Base-by-base conservation (phyloP, 2,113 vertebrate species). In the Scatophagus argus region DNA sequence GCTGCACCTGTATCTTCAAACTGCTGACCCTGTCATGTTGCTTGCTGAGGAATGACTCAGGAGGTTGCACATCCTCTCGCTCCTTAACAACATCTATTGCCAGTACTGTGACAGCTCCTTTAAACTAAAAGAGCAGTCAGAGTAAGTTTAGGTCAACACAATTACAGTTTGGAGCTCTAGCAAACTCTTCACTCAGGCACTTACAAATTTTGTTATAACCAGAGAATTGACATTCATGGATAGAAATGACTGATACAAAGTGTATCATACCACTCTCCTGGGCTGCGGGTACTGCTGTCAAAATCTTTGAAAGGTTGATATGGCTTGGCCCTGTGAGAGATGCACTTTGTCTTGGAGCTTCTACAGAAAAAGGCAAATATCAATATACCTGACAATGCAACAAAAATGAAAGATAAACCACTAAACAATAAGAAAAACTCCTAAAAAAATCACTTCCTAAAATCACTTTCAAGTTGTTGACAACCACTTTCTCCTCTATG, bases 41-140 rank as follows among this genome's bases (percentile, higher is more conserved):
- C 56, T 77, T 34, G 19, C 58, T 66, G 16, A 73, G 31, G 46
- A 77, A 58, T 62, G 54, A 67, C 81, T 79, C 66, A 79, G 32
- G 29, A 78, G 58, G 49, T 27, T 64, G 64, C 10, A 4, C 67
- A 74, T 60, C 19, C 58, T 13, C 36, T 61, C 9, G 12, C 69
- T 70, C n/a, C 25, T 66, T 69, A 69, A 76, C 76, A 41, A 25
- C 79, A 73, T 75, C 65, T 62, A 78, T 73, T 87, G 46, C 29
- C 2, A 49, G 25, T 21, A n/a, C 19, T 27, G 41, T 68, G 79
- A 68, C 83, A 23, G 34, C 36, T 66, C 13, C 17, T 12, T 31
- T 34, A 58, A 64, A 80, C 67, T 68, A 46, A 75, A 80, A 51
- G 46, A 74, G 39, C 56, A 41, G 65, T 60, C 54, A 74, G 54